Conservation (phyloP, 2,888 invertebrate genomes). For the Xylocampa areola region DNA sequence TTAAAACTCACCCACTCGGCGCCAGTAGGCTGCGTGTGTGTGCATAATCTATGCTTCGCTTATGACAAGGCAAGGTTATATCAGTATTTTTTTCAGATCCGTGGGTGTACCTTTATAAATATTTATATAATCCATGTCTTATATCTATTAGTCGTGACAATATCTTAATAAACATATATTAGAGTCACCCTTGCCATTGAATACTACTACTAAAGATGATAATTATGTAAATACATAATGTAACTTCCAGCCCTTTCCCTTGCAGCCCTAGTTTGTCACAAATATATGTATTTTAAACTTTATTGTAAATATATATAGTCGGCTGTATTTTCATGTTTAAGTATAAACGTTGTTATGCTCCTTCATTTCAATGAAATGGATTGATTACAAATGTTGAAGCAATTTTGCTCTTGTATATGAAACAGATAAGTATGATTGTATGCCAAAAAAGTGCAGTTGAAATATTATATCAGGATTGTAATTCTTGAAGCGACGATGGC, state of each 20-base stretch:
- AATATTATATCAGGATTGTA: neutral
- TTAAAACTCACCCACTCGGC: too few species aligned
- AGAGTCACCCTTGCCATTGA: slow-evolving; percentile 15
- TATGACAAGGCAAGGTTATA: too few species aligned
- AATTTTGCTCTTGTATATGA: slow-evolving; percentile 6
- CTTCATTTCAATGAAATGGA: slow-evolving; percentile 2
- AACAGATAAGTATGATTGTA: slow-evolving; percentile 8
- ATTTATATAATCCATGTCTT: slow-evolving; percentile 14
- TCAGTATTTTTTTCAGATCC: too few species aligned
- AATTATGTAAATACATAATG: slow-evolving; percentile 16
- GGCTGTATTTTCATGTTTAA: slow-evolving; percentile 28
- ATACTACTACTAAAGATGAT: neutral
- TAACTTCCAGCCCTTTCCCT: slow-evolving; percentile 42
- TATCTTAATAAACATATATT: neutral
- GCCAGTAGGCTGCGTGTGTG: too few species aligned
- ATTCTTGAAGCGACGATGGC: slow-evolving; percentile 14
- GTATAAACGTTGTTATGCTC: neutral
- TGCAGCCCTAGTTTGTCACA: slow-evolving; percentile 30
- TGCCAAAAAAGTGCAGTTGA: slow-evolving; percentile 9
- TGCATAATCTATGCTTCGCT: too few species aligned
- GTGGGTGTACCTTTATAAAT: neutral
- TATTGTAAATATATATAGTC: slow-evolving; percentile 20
- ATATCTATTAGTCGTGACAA: slow-evolving; percentile 11
- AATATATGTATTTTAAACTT: slow-evolving; percentile 25
- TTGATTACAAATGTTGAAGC: neutral